Base-by-base conservation (phyloP, 2,888 invertebrate genomes). In the Coremacera marginata region DNA sequence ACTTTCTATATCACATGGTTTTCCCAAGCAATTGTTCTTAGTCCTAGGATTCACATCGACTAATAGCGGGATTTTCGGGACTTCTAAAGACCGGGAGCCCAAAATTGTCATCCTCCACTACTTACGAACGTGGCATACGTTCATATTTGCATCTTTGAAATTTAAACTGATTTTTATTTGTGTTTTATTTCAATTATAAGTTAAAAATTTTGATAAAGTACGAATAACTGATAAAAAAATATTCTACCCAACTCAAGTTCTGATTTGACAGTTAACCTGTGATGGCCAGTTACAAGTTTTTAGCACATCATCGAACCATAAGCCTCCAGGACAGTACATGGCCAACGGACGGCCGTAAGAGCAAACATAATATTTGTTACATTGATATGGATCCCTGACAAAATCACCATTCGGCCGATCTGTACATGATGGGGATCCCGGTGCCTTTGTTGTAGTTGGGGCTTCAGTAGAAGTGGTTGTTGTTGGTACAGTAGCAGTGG, bases 281-380 rank as follows among this genome's bases (percentile, higher is more conserved):
- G 57, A 49, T 31, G 72, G 75, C 34, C 70, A 78, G 31, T 78
- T 78, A 37, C 78, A 78, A 8, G 70, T 71, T 34, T 78, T 67
- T 16, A 72, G 7, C 14, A 22, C 51, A 3, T 68, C 19, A 76
- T 78, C 78, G 51, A 78, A 76, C 73, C 76, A 78, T 63, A 76
- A 52, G n/a, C 72, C 60, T 11, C 27, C n/a, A 19, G 76, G 74
- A 34, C 78, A 78, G 65, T 63, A 65, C 74, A 78, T 76, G 19
- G 37, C 14, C 14, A 70, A 19, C 0, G 74, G 65, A 0, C 16
- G 44, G 11, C 78, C 76, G 31, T 57, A 31, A 11, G 34, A 65
- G 34, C 78, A 78, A 57, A 78, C 76, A 70, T 78, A 78, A 55
- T 73, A 78, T 49, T 51, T 57, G 19, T 60, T 73, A 44, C 78